phyloP scores from a whole-genome alignment of 2,113 vertebrate genomes.

The Anguilla japonica region DNA sequence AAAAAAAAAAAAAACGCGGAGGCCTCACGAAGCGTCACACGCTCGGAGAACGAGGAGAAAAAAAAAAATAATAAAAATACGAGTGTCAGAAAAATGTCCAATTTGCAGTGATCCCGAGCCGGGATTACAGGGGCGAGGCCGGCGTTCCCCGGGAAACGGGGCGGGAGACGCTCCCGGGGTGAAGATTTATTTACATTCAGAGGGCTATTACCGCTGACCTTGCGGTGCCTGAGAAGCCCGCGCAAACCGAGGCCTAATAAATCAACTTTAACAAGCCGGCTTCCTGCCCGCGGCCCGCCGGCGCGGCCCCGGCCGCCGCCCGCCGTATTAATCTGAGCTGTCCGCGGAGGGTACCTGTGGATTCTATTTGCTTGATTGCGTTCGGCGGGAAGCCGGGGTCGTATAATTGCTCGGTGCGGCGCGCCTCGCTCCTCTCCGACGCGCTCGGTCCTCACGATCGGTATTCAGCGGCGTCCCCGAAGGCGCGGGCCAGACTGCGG shows the following conservation, averaged over 20 bases:
- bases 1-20: not conserved
- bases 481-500: not conserved
- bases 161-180: constrained; percentile 49
- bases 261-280: constrained; percentile 76
- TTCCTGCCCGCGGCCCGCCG: constrained; percentile 49
- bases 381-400: constrained; percentile 59
- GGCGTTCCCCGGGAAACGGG: constrained; percentile 27
- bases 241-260: constrained; percentile 76
- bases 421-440: constrained; percentile 49
- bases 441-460: not conserved
- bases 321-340: constrained; percentile 64
- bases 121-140: constrained; percentile 37
- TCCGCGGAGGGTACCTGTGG: constrained; percentile 67
- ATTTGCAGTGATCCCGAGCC: constrained; percentile 48
- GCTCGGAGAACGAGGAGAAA: not conserved
- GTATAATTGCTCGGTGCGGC: constrained; percentile 70
- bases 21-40: not conserved
- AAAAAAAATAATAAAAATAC: constrained; percentile 19
- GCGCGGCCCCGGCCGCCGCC: constrained; percentile 58
- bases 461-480: not conserved
- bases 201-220: constrained; percentile 76
- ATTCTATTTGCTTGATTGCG: constrained; percentile 66
- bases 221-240: constrained; percentile 68
- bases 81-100: constrained; percentile 42
- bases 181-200: constrained; percentile 75